phyloP scores from a whole-genome alignment of 1,140 invertebrate species.

The Temnothorax longispinosus region DNA sequence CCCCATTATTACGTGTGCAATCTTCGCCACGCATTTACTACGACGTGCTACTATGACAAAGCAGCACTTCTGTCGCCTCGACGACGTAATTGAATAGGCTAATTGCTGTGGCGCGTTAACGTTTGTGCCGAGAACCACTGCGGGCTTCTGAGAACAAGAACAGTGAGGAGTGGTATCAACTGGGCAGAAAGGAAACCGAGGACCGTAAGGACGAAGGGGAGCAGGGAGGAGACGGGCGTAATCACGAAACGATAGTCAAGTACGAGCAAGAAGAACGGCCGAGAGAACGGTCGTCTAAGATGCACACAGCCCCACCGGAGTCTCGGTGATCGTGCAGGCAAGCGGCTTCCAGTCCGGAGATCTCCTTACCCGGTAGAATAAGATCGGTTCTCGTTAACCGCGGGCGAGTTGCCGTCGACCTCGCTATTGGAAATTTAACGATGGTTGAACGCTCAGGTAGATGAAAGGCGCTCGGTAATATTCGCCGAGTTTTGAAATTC shows the following conservation, averaged over 20 bases:
- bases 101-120: constrained; percentile 31
- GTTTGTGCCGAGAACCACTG: constrained; percentile 30
- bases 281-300: constrained; percentile 14
- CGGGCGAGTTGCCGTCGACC: constrained; percentile 32
- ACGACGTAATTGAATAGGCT: constrained; percentile 42
- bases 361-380: constrained; percentile 16
- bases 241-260: constrained; percentile 36
- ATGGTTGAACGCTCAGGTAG: neutral
- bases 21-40: neutral
- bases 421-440: constrained; percentile 36
- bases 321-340: constrained; percentile 18
- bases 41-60: constrained; percentile 12
- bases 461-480: constrained; percentile 9
- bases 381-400: constrained; percentile 52
- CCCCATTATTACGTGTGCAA: constrained; percentile 20
- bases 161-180: neutral
- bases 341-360: constrained; percentile 13
- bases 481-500: constrained; percentile 14
- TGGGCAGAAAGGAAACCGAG: neutral
- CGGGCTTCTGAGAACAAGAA: constrained; percentile 41
- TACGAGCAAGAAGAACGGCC: constrained; percentile 23
- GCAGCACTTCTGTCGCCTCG: neutral
- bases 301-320: neutral
- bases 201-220: neutral
- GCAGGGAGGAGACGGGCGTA: neutral